Percentiles rank a stretch among this genome's conserved stretches.
Conservation (phyloP, 2,797 vertebrate species). For the Acanthornis magna region DNA sequence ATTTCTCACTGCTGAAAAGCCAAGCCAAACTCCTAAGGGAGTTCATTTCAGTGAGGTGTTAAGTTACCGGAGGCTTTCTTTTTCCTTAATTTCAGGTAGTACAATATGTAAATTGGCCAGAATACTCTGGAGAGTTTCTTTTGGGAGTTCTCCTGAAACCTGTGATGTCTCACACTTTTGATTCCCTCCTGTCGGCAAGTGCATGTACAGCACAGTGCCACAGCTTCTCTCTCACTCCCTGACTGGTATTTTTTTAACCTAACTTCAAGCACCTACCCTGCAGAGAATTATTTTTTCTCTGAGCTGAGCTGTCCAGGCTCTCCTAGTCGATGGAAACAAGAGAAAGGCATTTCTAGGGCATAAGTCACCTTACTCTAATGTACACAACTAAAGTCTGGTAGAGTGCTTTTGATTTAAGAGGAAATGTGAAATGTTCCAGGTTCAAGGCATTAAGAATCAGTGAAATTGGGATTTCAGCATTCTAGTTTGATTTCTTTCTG, state of each 20-base stretch:
- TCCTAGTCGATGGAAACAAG: neutral
- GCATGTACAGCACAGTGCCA: neutral
- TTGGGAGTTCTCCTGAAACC: neutral
- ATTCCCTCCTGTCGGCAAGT: neutral
- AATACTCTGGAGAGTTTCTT: neutral
- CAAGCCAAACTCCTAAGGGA: neutral
- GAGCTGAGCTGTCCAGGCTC: neutral
- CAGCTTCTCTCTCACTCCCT: neutral
- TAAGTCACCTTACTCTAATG: neutral
- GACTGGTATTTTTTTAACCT: neutral
- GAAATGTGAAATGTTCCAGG: neutral
- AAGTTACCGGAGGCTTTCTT: neutral
- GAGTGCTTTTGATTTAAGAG: neutral
- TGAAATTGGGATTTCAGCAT: neutral
- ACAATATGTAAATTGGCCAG: slow-evolving; percentile 10
- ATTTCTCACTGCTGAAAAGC: neutral
- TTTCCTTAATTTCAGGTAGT: neutral
- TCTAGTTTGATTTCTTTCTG: neutral
- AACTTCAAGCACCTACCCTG: neutral
- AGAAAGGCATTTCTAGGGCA: neutral
- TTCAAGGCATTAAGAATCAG: neutral
- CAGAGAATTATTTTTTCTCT: neutral
- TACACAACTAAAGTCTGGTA: neutral
- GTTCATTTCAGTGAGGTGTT: neutral
- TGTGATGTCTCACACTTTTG: slow-evolving; percentile 3